Evolutionary conservation across 2,113 vertebrate species (phyloP).

Genomic region (Narcine bancroftii): DNA sequence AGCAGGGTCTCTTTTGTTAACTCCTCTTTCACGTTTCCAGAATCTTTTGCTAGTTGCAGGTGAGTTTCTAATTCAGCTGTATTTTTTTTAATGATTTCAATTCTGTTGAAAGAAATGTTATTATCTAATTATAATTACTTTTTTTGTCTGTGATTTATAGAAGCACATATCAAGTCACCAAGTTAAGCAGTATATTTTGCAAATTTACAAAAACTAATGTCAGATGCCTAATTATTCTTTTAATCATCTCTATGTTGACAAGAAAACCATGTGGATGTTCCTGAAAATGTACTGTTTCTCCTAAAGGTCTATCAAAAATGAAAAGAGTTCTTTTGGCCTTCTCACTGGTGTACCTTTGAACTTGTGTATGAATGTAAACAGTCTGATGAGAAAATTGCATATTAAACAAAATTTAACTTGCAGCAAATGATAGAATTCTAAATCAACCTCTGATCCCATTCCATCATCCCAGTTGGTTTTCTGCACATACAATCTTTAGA

Average conservation of each 20-base stretch:
- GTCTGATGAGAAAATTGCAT: not conserved
- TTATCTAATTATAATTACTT: not conserved
- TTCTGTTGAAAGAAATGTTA: conserved; percentile 48
- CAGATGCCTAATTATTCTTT: not conserved
- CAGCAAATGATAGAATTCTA: not conserved
- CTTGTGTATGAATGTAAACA: not conserved
- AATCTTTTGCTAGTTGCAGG: conserved; percentile 44
- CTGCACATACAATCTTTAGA: no score
- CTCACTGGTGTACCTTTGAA: not conserved
- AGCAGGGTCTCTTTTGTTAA: conserved; percentile 37
- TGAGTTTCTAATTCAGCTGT: conserved; percentile 53
- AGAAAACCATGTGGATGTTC: not conserved
- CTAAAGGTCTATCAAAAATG: not conserved
- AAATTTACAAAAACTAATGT: not conserved
- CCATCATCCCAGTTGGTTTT: no score
- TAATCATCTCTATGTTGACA: not conserved
- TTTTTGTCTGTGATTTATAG: not conserved
- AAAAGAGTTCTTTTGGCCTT: not conserved
- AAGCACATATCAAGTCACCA: no score
- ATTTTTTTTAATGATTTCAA: conserved; percentile 54
- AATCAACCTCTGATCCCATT: no score
- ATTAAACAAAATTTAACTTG: not conserved
- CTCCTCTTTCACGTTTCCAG: conserved; percentile 30
- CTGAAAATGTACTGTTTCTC: not conserved
- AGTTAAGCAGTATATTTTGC: not conserved